phyloP scores from a whole-genome alignment of 2,888 invertebrate genomes.

The Xanthorhoe spadicearia region DNA sequence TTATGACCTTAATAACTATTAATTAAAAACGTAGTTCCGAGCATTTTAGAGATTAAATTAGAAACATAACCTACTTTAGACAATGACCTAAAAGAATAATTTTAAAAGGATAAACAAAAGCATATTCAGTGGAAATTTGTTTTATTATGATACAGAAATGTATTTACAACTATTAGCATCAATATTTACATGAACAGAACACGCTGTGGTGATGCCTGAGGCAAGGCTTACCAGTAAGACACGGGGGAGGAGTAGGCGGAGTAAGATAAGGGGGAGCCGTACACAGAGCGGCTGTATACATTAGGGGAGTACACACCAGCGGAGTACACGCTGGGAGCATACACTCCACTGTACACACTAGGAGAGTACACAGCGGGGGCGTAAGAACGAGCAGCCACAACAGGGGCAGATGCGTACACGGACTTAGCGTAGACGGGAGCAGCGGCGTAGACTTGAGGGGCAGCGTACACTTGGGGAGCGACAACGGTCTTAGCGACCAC shows the following conservation, averaged over 20 bases:
- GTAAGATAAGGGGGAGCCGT: constrained; percentile 54
- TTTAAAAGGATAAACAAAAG: background rate
- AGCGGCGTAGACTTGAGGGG: background rate
- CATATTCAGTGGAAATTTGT: constrained; percentile 34
- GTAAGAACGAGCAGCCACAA: constrained; percentile 45
- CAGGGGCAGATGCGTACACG: constrained; percentile 39
- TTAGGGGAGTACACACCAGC: constrained; percentile 49
- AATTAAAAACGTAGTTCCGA: no score
- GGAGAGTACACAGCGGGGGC: constrained; percentile 45
- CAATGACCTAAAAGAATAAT: background rate
- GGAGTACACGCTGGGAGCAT: constrained; percentile 46
- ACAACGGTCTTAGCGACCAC: constrained; percentile 42
- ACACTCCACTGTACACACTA: constrained; percentile 38
- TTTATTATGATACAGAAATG: constrained; percentile 49
- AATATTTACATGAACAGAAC: constrained; percentile 65
- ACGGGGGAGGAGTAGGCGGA: constrained; percentile 70
- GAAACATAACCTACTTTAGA: background rate
- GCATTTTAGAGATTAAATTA: no score
- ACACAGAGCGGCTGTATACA: constrained; percentile 39
- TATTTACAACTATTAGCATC: constrained; percentile 58
- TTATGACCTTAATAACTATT: no score
- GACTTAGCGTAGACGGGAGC: constrained; percentile 32
- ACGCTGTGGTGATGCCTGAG: constrained; percentile 52
- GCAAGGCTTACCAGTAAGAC: constrained; percentile 63
- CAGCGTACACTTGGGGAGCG: constrained; percentile 28